Conservation (phyloP, 2,888 invertebrate species). For the Caenorhabditis sinica region DNA sequence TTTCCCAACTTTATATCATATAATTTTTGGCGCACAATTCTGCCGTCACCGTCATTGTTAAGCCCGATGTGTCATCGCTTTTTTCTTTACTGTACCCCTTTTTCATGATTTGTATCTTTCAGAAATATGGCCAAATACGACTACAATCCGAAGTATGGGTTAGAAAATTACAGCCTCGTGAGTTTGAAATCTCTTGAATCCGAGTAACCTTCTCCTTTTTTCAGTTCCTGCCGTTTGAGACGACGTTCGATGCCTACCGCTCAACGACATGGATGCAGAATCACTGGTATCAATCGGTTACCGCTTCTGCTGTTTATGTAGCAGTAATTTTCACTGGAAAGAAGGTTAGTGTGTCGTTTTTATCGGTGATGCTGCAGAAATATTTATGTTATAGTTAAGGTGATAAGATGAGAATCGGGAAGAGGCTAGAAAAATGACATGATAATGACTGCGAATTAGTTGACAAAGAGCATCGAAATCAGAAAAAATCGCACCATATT, state of each 20-base stretch:
- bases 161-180: constrained; percentile 90
- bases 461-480: constrained; percentile 24
- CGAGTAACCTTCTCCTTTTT: neutral
- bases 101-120: constrained; percentile 25
- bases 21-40: constrained; percentile 51
- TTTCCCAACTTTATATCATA: constrained; percentile 54
- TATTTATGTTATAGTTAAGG: constrained; percentile 43
- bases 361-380: constrained; percentile 4
- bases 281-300: constrained; percentile 88
- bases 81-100: neutral
- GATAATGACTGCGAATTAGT: constrained; percentile 34
- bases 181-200: constrained; percentile 6
- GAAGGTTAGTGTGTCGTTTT: constrained; percentile 85
- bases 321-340: constrained; percentile 95
- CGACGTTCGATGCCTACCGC: constrained; percentile 93
- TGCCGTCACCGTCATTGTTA: constrained; percentile 25
- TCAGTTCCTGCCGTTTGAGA: constrained; percentile 93
- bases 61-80: constrained; percentile 39
- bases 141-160: constrained; percentile 81
- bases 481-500: constrained; percentile 35
- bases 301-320: constrained; percentile 91
- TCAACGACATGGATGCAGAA: constrained; percentile 92
- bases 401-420: constrained; percentile 34
- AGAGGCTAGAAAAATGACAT: constrained; percentile 31
- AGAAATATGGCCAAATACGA: constrained; percentile 80